Percentiles rank a stretch among this genome's conserved stretches.
phyloP scores from a whole-genome alignment of 2,888 invertebrate genomes.

The Drosophila sordidapex region DNA sequence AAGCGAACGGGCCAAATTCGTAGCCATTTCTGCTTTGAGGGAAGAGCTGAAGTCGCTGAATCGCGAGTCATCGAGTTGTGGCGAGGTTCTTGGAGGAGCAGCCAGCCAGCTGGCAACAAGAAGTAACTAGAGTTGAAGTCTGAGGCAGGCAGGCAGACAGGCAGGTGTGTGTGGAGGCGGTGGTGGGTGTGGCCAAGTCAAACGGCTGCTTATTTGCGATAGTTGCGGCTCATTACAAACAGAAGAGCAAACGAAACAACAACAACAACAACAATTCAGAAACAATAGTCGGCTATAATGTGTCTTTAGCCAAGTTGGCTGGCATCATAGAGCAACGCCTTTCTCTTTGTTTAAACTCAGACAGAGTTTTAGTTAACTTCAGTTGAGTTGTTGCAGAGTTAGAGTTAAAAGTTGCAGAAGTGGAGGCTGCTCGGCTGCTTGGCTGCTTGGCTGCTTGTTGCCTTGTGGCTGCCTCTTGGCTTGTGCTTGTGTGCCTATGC shows the following conservation, averaged over 20 bases:
- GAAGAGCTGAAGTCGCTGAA: constrained; percentile 13
- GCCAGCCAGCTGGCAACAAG: constrained; percentile 11
- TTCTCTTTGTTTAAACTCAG: constrained; percentile 68
- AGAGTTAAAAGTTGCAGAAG: constrained; percentile 12
- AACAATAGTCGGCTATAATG: constrained; percentile 23
- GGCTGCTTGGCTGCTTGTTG: constrained; percentile 13
- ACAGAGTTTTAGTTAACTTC: constrained; percentile 16
- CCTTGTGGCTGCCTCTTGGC: constrained; percentile 22
- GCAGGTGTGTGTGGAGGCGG: constrained; percentile 47
- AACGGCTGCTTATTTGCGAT: constrained; percentile 64
- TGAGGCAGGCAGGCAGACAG: constrained; percentile 42
- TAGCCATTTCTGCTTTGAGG: constrained; percentile 35
- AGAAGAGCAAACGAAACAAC: constrained; percentile 35
- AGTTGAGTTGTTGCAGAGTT: constrained; percentile 19
- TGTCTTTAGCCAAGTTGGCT: constrained; percentile 24
- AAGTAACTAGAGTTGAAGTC: constrained; percentile 26
- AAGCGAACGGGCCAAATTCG: constrained; percentile 40
- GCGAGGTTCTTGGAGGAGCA: constrained; percentile 35
- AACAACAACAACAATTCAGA: constrained; percentile 3
- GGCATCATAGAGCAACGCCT: constrained; percentile 64
- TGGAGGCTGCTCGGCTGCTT: constrained; percentile 28
- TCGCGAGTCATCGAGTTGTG: constrained; percentile 25
- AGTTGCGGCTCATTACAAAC: constrained; percentile 64
- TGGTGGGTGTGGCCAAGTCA: constrained; percentile 51
- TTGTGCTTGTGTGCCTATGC: constrained; percentile 31